These are phyloP conservation scores for Cryptophagus acutangulus DNA, from an alignment of 2,888 invertebrate species.

Conservation along the genomic window DNA sequence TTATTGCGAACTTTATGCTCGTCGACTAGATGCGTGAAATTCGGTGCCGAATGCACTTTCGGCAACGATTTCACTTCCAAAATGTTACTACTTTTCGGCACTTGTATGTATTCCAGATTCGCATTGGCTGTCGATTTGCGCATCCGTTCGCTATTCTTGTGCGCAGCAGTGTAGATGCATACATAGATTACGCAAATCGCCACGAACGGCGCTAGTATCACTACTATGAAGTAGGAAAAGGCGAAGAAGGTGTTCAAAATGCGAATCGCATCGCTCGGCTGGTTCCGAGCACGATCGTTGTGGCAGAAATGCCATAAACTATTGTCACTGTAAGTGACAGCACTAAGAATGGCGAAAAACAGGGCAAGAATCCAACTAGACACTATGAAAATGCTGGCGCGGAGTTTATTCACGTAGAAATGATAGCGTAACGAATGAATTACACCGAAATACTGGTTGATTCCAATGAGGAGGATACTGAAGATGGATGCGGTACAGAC, in stretches of 20 bases:
- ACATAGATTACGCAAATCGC: conserved; percentile 70
- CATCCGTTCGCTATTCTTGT: conserved; percentile 63
- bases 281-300: conserved; percentile 18
- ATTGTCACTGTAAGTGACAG: conserved; percentile 47
- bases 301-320: conserved; percentile 48
- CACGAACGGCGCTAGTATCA: conserved; percentile 53
- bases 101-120: background rate
- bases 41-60: conserved; percentile 43
- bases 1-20: conserved; percentile 40
- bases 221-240: conserved; percentile 46
- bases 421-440: conserved; percentile 62
- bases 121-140: conserved; percentile 44
- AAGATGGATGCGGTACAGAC: conserved; percentile 58
- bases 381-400: conserved; percentile 49
- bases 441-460: conserved; percentile 64
- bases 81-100: background rate
- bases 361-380: conserved; percentile 51
- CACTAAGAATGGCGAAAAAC: conserved; percentile 48
- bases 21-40: conserved; percentile 34
- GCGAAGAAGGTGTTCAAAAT: conserved; percentile 49
- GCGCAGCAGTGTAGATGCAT: conserved; percentile 71
- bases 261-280: conserved; percentile 19
- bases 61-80: conserved; percentile 24
- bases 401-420: conserved; percentile 52
- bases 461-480: conserved; percentile 58